Base-by-base conservation (phyloP, 2,797 vertebrate genomes). In the Hylomyscus alleni region DNA sequence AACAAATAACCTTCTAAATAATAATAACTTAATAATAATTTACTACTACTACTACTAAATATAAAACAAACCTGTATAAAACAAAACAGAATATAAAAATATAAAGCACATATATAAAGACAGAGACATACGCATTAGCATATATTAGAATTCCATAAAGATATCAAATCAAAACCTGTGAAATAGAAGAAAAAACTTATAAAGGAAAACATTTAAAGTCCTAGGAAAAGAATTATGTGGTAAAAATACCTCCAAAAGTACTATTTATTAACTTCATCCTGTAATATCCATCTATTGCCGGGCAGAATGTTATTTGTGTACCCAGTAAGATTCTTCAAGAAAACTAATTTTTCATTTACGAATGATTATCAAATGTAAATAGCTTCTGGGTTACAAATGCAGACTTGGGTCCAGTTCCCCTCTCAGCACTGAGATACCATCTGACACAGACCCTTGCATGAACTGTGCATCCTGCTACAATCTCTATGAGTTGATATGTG, bases 401-500 rank as follows among this genome's bases (percentile, higher is more conserved):
- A 10, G 3, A 1, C 19, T 85, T 50, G 29, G 14, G 5, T 50
- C 3, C 40, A 67, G 3, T 50, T 67, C 60, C 60, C 40, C 8
- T 13, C 31, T 50, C 6, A 15, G 6, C 4, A 0, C 44, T 52
- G 19, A 20, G 31, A 50, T 1, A 13, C 47, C 17, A 22, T 24
- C 44, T 67, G 31, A 7, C 3, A 9, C 6, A n/a, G 44, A 62
- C 9, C 8, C 6, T 69, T 69, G 31, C 7, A 44, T 0, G 20
- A 1, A 19, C 8, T 47, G 3, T 47, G 29, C 1, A 37, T 52
- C 20, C 34, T 69, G 20, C 44, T 3, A 15, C 12, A 52, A 0
- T 69, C 47, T 15, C 31, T 69, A 34, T 37, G 13, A n/a, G 31
- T 14, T 50, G 6, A 24, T 85, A 50, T 20, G 29, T 15, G 12